phyloP scores from a whole-genome alignment of 2,113 vertebrate species.

The Caloenas nicobarica region DNA sequence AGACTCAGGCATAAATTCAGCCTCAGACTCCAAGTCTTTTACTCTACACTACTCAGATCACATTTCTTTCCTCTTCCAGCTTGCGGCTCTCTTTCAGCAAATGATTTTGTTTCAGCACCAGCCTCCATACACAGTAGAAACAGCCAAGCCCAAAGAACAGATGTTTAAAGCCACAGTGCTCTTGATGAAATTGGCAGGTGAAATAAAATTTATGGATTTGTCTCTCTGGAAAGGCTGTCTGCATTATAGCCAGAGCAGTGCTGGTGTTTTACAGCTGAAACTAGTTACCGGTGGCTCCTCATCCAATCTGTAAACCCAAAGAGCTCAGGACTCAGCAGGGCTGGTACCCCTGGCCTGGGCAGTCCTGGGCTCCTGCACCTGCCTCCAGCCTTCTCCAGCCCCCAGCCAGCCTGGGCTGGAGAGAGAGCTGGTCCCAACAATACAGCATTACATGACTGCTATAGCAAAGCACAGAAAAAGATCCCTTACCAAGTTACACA shows the following conservation, averaged over 20 bases:
- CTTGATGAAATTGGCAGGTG: background rate
- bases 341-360: rapidly evolving
- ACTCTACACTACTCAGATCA: background rate
- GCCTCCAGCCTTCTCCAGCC: background rate
- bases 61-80: background rate
- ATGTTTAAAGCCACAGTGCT: background rate
- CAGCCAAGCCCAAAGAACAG: background rate
- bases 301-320: background rate
- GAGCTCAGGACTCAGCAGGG: background rate
- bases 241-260: background rate
- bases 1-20: background rate
- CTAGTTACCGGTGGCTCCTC: background rate
- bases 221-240: background rate
- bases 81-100: background rate
- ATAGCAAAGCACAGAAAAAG: background rate
- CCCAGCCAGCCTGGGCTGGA: background rate
- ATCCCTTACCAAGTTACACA: background rate
- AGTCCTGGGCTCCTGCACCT: background rate
- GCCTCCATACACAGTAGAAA: background rate
- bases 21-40: background rate
- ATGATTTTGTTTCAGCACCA: background rate
- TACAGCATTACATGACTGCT: background rate
- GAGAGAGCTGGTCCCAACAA: background rate
- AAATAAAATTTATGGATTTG: background rate
- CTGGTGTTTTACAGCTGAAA: background rate